Evolutionary conservation across 1,140 invertebrate genomes (phyloP), one percentile per base, ranked within the genome.

Genomic region (Harpegnathos saltator): DNA sequence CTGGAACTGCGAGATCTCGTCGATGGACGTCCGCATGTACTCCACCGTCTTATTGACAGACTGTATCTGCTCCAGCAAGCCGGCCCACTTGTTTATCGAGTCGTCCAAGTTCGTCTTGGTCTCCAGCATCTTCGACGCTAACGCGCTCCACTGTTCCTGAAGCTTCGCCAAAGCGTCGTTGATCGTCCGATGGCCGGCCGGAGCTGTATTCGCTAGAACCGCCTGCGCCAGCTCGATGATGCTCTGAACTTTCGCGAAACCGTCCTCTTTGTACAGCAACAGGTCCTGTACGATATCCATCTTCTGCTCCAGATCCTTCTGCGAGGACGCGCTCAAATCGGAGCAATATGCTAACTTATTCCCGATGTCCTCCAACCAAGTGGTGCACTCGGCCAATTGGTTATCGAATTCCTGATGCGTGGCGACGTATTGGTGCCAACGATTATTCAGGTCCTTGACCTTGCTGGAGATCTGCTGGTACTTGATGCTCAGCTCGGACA

Each of bases 121-220:
- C 91, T 99, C 98, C 66, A 98, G 96, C 96, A 99, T 98, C 91
- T 97, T 97, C 0, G 97, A 96, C 2, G 98, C 97, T 38, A 99
- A 93, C 3, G 96, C 95, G 66, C 98, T 98, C 97, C 98, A 99
- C 88, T 98, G 96, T 90, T 98, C 97, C 95, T 99, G 98, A 63
- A 99, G 94, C 71, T 96, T 96, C 15, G 97, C 96, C 19, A 99
- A 94, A 24, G 96, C 96, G 84, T 97, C 96, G 89, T 98, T 98
- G 63, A 99, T 98, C 11, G 96, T 95, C 85, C 97, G 96, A 90
- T 99, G 98, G 0, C 98, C 98, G 61, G 95, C 92, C 0, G 98
- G 97, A 3, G 98, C 97, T 0, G 98, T 99, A 89, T 99, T 99
- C 0, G 98, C 98, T 81, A 99, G 92, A n/a, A 99, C 98, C 87